A percentile compares a stretch with the other conserved stretches of the same genome.
Evolutionary conservation across 2,797 vertebrate genomes (phyloP).

Genomic region (Heteromormyrus szaboi): DNA sequence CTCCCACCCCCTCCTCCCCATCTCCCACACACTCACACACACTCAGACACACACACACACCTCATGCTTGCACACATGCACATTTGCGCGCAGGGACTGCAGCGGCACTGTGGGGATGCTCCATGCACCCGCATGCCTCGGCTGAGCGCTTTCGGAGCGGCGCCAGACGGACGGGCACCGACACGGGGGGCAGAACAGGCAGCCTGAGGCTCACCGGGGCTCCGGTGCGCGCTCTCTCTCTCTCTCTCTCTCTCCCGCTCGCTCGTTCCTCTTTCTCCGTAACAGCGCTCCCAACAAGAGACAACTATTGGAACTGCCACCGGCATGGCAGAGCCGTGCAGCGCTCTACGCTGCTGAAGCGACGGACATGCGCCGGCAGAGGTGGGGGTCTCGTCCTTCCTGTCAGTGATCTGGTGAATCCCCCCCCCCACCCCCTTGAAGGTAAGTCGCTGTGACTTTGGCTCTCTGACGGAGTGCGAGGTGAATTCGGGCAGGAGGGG

Average conservation of each 20-base stretch:
- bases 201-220: conserved; percentile 36
- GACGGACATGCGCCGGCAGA: conserved; percentile 66
- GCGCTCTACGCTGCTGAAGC: conserved; percentile 42
- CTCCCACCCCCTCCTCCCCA: conserved; percentile 6
- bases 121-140: conserved; percentile 50
- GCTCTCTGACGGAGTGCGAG: conserved; percentile 24
- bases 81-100: conserved; percentile 40
- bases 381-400: conserved; percentile 60
- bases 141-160: conserved; percentile 24
- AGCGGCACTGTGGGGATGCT: conserved; percentile 59
- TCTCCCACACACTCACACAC: conserved; percentile 21
- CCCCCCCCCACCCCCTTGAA: conserved; percentile 43
- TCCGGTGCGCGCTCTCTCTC: conserved; percentile 20
- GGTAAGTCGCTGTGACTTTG: conserved; percentile 68
- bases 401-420: conserved; percentile 57
- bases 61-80: conserved; percentile 22
- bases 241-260: not conserved
- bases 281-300: conserved; percentile 57
- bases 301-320: conserved; percentile 50
- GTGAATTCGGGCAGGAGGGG: not conserved
- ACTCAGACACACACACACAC: conserved; percentile 21
- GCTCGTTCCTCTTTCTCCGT: conserved; percentile 15
- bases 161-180: conserved; percentile 45
- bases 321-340: conserved; percentile 46
- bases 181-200: conserved; percentile 36